Evolutionary conservation across 1,140 invertebrate species (phyloP), one percentile per base, ranked within the genome.

Genomic region (Papilio aristodemus): DNA sequence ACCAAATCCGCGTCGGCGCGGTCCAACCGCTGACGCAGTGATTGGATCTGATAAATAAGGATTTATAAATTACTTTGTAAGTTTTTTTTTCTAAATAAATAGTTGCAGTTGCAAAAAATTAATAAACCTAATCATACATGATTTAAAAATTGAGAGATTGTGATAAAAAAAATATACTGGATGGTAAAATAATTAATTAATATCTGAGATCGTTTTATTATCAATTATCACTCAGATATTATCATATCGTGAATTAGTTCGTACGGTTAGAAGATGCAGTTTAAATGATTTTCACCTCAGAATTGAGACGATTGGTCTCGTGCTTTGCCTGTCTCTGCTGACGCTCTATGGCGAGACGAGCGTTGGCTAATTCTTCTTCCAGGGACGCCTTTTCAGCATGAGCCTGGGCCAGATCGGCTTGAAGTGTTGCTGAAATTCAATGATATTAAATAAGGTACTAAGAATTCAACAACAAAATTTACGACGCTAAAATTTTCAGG

Each of bases 1-100:
- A 96, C 92, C 27, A 96, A 81, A 80, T 97, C 96, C 0, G 94
- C 94, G 86, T 97, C 96, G 7, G 95, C 94, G 68, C 95, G 90
- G 79, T 97, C 96, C 71, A 96, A 79, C 54, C 96, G 93, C 79
- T 96, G 95, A 60, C 95, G 93, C 17, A 96, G 92, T 0, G 95
- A 96, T 78, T 94, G 94, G 11, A 96, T 89, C 91, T 92, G 70
- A 13, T 72, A 73, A 46, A 11, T 74, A 68, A 57, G 46, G 36
- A 60, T 27, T 1, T 37, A 54, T 3, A 22, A 13, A 13, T 54
- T 50, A 38, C 17, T 14, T n/a, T 41, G 17, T 22, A 14, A 9
- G 32, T 46, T 6, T 11, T 37, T 8, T 41, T 37, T 4, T n/a
- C n/a, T n/a, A n/a, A n/a, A n/a, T n/a, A n/a, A n/a, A n/a, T n/a